Base-by-base conservation (phyloP, 2,113 vertebrate genomes). In the Otis tarda region DNA sequence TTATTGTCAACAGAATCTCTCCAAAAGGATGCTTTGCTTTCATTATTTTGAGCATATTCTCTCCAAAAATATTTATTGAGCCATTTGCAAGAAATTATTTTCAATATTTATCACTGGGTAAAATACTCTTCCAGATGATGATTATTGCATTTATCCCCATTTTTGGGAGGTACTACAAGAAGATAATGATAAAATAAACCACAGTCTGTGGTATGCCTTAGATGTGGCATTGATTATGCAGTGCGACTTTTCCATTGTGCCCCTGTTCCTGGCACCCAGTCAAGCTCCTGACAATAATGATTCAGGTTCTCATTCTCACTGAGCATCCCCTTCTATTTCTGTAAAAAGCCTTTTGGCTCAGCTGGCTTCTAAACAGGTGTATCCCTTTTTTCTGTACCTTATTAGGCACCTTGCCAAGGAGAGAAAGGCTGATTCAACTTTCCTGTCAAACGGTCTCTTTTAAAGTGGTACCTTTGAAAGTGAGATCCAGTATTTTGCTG, bases 371-470 rank as follows among this genome's bases (percentile, higher is more conserved):
- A 92, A 95, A 92, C 95, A 94, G 86, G 86, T 89, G 86, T 91
- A 87, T 87, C 83, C 75, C 57, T 78, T 91, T 95, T 73, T 93
- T 84, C 83, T 83, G 53, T 79, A 73, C 83, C 91, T 95, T 92
- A 91, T 96, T 96, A 95, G 90, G 95, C 53, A 4, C 37, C 57
- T 93, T 55, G 89, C 94, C 95, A 95, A 82, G 74, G 63, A 95
- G 45, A 91, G 77, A 95, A 91, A 82, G 61, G 77, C 89, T 96
- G 90, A 95, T 94, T 95, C 95, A 94, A 93, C 90, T 68, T 75
- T 71, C 25, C 90, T 87, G 94, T 96, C 96, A 94, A 93, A 69
- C 0, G 1, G 3, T 57, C 14, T 73, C 67, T 91, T 95, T 91
- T 82, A 61, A 97, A 95, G 53, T 61, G 47, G 81, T 45, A 87